Evolutionary conservation across 2,113 vertebrate genomes (phyloP), one percentile per base, ranked within the genome.

Genomic region (Aspiorhynchus laticeps): DNA sequence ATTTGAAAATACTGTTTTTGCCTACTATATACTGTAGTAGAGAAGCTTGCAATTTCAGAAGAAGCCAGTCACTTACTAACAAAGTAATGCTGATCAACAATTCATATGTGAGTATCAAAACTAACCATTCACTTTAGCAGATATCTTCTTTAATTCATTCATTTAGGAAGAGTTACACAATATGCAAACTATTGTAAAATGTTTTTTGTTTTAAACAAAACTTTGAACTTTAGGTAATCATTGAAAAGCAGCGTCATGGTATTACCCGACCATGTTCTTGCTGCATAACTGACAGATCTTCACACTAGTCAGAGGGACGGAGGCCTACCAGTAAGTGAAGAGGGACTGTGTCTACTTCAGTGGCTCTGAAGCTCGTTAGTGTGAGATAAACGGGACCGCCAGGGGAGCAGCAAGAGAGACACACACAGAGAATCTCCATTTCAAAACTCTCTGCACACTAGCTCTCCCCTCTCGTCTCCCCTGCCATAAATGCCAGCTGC

Each of bases 351-450:
- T 74, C 46, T 51, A 73, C 33, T 81, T 81, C 28, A 87, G 48
- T 84, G 59, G 75, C 33, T 73, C 48, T 76, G 21, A 65, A 86
- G 79, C 86, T 90, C 46, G 79, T 89, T 89, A 88, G 69, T 36
- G 48, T 51, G 19, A 83, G 82, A 89, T 85, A 88, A 88, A 88
- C 65, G 76, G 77, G 78, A 48, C 53, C 81, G 46, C 65, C 28
- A 48, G 77, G 21, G 80, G 59, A 28, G 69, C 73, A 24, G 26
- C 51, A 24, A 85, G 41, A 78, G 69, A 71, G 41, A 28, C 73
- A 61, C 79, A 84, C 51, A 83, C 67, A 51, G 65, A 75, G 48
- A 69, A 69, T 80, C 85, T 81, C 78, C 77, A 80, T 86, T 59
- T 69, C 75, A 83, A 83, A 83, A 75, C 85, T 82, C 51, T 87